Evolutionary conservation across 2,113 vertebrate species (phyloP), one percentile per base, ranked within the genome.

Genomic region (Crocuta crocuta): DNA sequence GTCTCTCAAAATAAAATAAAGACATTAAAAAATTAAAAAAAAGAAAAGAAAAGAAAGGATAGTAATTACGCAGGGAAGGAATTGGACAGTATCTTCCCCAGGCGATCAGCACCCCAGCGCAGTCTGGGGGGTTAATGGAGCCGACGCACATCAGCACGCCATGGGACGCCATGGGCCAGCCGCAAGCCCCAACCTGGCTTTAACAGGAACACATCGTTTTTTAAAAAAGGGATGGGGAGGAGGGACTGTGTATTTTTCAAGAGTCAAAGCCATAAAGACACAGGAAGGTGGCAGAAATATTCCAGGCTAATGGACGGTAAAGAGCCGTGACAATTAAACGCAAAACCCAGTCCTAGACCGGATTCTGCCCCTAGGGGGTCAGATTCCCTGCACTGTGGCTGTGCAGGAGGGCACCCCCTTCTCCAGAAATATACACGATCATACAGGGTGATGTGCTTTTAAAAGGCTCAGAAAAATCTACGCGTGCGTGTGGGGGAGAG

Each of bases 131-230:
- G 43, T 8, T 12, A 33, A 28, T 28, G 21, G 43, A 19, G 15
- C 7, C 26, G 15, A 48, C 50, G 12, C 39, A 17, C 1, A 0
- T 17, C 39, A 5, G 11, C 35, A 1, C 1, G 17, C 4, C 9
- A 11, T 48, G 31, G 33, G 33, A 1, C 1, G 17, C 4, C 9
- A 11, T 48, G 31, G 33, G 33, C 74, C 1, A 13, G 45, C 45
- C 45, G 1, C 26, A 15, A 26, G 0, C 6, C 48, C 58, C 16
- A 33, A 24, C 7, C 3, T 43, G 5, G 15, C 33, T 13, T 81
- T 63, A 28, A 53, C 31, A 71, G 24, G 24, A 50, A 9, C 53
- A 24, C 24, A 45, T 35, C 53, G 48, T 58, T 94, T 79, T 94
- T 94, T 58, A 45, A 68, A 35, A 61, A 17, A 4, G 21, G 19